These are phyloP conservation scores for Epizoanthus illoricatus DNA, from an alignment of 92 coral and sea anemone genomes.

Conservation along the genomic window DNA sequence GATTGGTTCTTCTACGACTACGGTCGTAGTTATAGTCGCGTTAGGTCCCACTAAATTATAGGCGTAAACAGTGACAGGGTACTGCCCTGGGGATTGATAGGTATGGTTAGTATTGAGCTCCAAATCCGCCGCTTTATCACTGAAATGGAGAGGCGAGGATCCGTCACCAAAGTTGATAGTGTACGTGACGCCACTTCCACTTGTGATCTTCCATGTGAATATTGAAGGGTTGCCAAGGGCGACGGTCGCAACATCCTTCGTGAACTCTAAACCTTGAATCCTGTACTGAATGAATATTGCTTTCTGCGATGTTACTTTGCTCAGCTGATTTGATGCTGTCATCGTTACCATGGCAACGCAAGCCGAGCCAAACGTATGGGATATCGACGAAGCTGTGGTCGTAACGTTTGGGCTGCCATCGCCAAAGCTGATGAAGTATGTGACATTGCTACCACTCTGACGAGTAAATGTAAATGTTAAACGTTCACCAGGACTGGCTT, in stretches of 20 bases:
- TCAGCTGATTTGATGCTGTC: slow-evolving; percentile 68
- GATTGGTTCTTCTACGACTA: slow-evolving; percentile 64
- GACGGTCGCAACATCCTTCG: slow-evolving; percentile 16
- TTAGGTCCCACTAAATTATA: slow-evolving; percentile 58
- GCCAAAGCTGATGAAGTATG: slow-evolving; percentile 58
- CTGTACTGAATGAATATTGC: slow-evolving; percentile 51
- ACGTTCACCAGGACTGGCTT: slow-evolving; percentile 52
- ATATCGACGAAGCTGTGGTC: slow-evolving; percentile 33
- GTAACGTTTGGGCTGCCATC: slow-evolving; percentile 63
- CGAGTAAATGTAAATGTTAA: slow-evolving; percentile 32
- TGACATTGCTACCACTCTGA: slow-evolving; percentile 67
- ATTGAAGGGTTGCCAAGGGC: slow-evolving; percentile 28
- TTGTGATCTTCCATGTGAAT: slow-evolving; percentile 62
- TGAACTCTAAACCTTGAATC: slow-evolving; percentile 57
- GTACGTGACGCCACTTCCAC: slow-evolving; percentile 76
- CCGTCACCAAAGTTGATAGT: slow-evolving; percentile 59
- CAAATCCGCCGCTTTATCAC: slow-evolving; percentile 27
- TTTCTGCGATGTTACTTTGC: slow-evolving; percentile 26
- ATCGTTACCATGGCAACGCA: slow-evolving; percentile 45
- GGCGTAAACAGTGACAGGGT: slow-evolving; percentile 51
- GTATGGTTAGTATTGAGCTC: slow-evolving; percentile 44
- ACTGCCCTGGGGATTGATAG: slow-evolving; percentile 47
- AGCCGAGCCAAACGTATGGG: slow-evolving; percentile 32
- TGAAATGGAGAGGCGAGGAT: slow-evolving; percentile 16
- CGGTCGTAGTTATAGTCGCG: slow-evolving; percentile 18